phyloP scores from a whole-genome alignment of 2,888 invertebrate genomes.

The Pseudococcus viburni region DNA sequence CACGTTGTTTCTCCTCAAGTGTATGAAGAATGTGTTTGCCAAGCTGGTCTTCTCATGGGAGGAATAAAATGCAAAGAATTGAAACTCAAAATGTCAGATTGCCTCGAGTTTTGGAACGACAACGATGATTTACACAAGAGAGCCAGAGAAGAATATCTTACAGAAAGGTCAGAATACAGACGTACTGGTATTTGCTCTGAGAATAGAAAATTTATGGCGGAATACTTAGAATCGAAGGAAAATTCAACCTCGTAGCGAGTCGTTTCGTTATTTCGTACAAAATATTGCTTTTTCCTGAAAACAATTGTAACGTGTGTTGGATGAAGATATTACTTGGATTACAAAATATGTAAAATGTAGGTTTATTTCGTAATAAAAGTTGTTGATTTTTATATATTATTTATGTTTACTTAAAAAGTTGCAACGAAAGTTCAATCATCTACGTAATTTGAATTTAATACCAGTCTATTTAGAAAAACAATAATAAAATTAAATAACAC shows the following conservation, averaged over 20 bases:
- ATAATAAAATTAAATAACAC: neutral
- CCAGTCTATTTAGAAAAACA: neutral
- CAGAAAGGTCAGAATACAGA: conserved; percentile 86
- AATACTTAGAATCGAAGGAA: conserved; percentile 41
- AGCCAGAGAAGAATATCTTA: conserved; percentile 85
- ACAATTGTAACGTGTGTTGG: neutral
- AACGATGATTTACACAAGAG: conserved; percentile 77
- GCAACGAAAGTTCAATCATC: neutral
- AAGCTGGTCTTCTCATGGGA: conserved; percentile 61
- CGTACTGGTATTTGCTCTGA: conserved; percentile 81
- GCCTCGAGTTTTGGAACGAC: conserved; percentile 66
- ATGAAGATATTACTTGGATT: neutral
- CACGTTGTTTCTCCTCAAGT: conserved; percentile 43
- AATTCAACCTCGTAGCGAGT: neutral
- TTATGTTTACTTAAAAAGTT: neutral
- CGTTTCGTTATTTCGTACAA: neutral
- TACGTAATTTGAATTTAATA: neutral
- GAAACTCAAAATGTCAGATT: conserved; percentile 62
- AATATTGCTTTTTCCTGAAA: neutral
- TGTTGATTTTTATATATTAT: neutral
- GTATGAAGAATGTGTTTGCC: conserved; percentile 66
- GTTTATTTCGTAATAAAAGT: conserved; percentile 1
- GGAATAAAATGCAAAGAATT: conserved; percentile 65
- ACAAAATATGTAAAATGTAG: conserved; percentile 7
- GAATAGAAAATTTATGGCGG: conserved; percentile 51